A percentile compares a stretch with the other conserved stretches of the same genome.
phyloP scores from a whole-genome alignment of 2,888 invertebrate genomes.

The Nomada flava region DNA sequence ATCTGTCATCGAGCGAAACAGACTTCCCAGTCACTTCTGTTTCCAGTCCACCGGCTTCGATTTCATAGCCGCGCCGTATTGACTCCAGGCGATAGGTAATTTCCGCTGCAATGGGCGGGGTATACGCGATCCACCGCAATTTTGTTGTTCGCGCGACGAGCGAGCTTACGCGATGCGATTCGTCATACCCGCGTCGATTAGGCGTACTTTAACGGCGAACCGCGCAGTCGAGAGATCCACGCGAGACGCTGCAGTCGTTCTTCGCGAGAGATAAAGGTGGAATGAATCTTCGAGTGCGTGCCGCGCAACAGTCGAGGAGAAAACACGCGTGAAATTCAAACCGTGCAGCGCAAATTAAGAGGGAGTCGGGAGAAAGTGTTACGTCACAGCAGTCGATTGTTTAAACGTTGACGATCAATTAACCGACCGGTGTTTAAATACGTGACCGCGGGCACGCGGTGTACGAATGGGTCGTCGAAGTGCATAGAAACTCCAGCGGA shows the following conservation, averaged over 20 bases:
- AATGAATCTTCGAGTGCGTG: slow-evolving; percentile 53
- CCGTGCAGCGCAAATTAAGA: slow-evolving; percentile 46
- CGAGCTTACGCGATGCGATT: slow-evolving; percentile 27
- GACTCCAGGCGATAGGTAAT: slow-evolving; percentile 8
- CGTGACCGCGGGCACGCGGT: slow-evolving; percentile 3
- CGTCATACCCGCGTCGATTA: slow-evolving; percentile 35
- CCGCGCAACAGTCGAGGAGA: slow-evolving; percentile 41
- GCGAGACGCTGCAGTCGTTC: slow-evolving; percentile 28
- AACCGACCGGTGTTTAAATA: slow-evolving; percentile 20
- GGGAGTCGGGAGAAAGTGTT: slow-evolving; percentile 62
- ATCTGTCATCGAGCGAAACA: neutral
- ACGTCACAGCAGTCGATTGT: slow-evolving; percentile 54
- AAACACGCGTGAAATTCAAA: slow-evolving; percentile 66
- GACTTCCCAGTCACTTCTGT: neutral
- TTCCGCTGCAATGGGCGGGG: slow-evolving; percentile 28
- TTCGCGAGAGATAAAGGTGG: slow-evolving; percentile 60
- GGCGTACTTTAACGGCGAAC: slow-evolving; percentile 16
- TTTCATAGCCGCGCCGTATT: too few species aligned
- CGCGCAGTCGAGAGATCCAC: slow-evolving; percentile 28
- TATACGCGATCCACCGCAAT: neutral
- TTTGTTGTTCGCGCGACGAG: slow-evolving; percentile 13
- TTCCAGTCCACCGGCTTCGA: neutral
- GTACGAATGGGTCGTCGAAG: neutral
- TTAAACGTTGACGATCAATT: slow-evolving; percentile 55
- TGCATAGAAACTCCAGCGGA: neutral